Percentiles rank a stretch among this genome's conserved stretches.
These are phyloP conservation scores for Chelonia mydas DNA, from an alignment of 2,797 vertebrate species.

Conservation along the genomic window DNA sequence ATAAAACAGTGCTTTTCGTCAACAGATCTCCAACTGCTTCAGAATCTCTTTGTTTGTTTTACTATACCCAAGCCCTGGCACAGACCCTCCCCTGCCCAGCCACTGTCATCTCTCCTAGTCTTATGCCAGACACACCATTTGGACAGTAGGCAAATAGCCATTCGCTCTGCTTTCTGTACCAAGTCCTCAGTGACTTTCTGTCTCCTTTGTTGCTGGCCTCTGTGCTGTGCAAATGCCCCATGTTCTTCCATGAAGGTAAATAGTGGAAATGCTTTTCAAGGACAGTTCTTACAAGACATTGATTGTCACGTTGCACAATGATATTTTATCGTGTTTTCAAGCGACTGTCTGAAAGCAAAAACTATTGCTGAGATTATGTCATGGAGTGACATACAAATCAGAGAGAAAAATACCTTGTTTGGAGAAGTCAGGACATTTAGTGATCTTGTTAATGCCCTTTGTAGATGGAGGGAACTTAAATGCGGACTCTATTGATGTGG, in stretches of 20 bases:
- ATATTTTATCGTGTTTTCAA: not conserved
- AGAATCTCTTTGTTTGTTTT: not conserved
- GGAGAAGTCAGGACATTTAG: not conserved
- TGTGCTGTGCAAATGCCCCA: not conserved
- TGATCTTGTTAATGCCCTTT: not conserved
- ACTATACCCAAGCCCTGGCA: not conserved
- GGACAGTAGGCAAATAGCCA: not conserved
- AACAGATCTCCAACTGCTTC: not conserved
- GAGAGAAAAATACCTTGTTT: not conserved
- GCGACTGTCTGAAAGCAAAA: not conserved
- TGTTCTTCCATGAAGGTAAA: not conserved
- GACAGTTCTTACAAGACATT: not conserved
- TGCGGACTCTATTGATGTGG: conserved; percentile 80
- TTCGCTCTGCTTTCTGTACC: not conserved
- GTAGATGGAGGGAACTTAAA: conserved; percentile 84
- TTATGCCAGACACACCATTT: not conserved
- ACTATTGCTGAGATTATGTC: not conserved
- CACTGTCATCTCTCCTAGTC: not conserved
- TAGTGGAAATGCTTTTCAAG: not conserved
- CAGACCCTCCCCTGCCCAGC: not conserved
- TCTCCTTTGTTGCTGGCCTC: not conserved
- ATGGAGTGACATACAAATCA: not conserved
- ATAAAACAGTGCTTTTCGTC: not conserved
- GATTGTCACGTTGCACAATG: not conserved
- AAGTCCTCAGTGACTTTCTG: not conserved